Conservation (phyloP, 1,140 invertebrate species). For the Elymnias hypermnestra region DNA sequence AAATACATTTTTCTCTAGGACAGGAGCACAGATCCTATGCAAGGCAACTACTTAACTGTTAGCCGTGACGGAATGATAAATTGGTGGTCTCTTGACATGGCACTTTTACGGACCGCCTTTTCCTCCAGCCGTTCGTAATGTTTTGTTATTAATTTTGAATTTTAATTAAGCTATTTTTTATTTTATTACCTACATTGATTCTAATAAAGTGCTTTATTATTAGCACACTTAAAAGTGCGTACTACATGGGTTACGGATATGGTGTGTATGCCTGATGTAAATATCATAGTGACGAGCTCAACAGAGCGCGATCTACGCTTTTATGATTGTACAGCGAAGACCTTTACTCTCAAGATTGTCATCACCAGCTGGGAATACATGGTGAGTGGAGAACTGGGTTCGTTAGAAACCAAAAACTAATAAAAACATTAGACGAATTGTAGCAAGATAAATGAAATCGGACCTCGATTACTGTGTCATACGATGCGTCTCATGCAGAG, state of each 20-base stretch:
- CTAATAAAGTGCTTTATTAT: too few relatives aligned
- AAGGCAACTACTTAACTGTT: slow-evolving; percentile 80
- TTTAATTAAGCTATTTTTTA: too few relatives aligned
- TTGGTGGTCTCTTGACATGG: slow-evolving; percentile 82
- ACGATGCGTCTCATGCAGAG: too few relatives aligned
- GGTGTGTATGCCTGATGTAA: slow-evolving; percentile 82
- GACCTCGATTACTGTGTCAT: too few relatives aligned
- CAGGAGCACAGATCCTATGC: slow-evolving; percentile 71
- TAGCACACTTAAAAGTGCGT: slow-evolving; percentile 74
- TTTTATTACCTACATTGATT: too few relatives aligned
- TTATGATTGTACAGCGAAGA: slow-evolving; percentile 82
- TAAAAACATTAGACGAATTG: too few relatives aligned
- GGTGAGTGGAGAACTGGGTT: too few relatives aligned
- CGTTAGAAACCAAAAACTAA: too few relatives aligned
- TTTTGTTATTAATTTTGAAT: neutral
- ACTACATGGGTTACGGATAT: slow-evolving; percentile 81
- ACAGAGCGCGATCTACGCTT: slow-evolving; percentile 83
- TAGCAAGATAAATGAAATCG: too few relatives aligned
- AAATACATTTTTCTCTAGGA: slow-evolving; percentile 47
- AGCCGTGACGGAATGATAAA: slow-evolving; percentile 83
- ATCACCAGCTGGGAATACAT: slow-evolving; percentile 77
- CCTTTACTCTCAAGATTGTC: slow-evolving; percentile 80
- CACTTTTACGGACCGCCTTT: slow-evolving; percentile 75
- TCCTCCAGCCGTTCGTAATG: slow-evolving; percentile 79
- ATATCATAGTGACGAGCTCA: slow-evolving; percentile 81